Percentiles rank a stretch among this genome's conserved stretches.
Evolutionary conservation across 2,113 vertebrate species (phyloP).

Genomic region (Mus spicilegus): DNA sequence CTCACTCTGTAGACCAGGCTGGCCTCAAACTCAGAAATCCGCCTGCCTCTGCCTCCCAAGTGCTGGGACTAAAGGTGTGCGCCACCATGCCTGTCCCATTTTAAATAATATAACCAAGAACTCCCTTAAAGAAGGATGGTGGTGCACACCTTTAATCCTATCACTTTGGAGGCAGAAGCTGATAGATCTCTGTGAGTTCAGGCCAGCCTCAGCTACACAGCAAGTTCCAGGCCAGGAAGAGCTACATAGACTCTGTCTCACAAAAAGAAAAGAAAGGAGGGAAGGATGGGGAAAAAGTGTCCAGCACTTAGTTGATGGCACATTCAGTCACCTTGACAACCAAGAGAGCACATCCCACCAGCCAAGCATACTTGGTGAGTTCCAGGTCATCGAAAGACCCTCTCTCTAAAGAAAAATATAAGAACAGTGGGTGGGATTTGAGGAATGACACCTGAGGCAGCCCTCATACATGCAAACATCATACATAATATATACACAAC

Average conservation of each 20-base stretch:
- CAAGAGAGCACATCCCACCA: not conserved
- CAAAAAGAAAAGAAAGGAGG: not conserved
- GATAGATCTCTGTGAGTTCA: not conserved
- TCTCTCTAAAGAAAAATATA: not conserved
- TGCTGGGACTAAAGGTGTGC: too few species aligned
- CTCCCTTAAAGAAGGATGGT: not conserved
- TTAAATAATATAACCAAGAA: not conserved
- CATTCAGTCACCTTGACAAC: not conserved
- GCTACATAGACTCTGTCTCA: not conserved
- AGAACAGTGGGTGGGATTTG: not conserved
- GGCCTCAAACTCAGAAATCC: too few species aligned
- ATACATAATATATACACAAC: not conserved
- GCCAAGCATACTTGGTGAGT: not conserved
- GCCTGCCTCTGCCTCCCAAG: too few species aligned
- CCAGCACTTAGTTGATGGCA: not conserved
- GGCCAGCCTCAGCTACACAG: not conserved
- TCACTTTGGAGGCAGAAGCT: not conserved
- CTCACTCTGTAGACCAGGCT: too few species aligned
- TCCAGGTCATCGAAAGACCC: not conserved
- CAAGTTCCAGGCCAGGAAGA: not conserved
- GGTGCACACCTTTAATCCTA: not conserved
- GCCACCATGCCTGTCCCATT: not conserved
- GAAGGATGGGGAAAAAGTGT: not conserved
- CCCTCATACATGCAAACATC: not conserved
- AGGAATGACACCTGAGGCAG: not conserved